phyloP scores from a whole-genome alignment of 92 coral and sea anemone genomes.

The Isaurus tuberculatus region DNA sequence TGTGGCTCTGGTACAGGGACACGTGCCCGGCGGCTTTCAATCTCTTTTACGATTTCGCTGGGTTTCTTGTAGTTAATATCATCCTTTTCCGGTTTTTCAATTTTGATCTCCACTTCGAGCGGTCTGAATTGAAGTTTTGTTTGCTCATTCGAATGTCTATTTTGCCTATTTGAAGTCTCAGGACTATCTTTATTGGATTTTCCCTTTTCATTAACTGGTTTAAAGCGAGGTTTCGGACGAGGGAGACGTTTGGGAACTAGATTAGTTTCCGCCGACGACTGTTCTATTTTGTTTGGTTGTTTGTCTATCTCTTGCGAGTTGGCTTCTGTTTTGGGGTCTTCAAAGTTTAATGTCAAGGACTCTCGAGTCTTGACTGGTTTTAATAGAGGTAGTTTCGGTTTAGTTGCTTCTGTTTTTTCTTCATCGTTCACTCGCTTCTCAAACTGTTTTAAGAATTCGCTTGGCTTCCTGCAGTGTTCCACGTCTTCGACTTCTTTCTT shows the following conservation, averaged over 20 bases:
- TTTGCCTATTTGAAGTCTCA: background rate
- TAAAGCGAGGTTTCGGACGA: constrained; percentile 13
- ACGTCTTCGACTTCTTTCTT: constrained; percentile 1
- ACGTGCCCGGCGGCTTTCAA: constrained; percentile 7
- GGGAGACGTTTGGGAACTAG: constrained; percentile 18
- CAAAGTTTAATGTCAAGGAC: background rate
- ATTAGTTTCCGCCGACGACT: background rate
- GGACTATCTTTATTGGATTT: background rate
- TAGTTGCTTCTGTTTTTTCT: constrained; percentile 37
- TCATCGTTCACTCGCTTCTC: constrained; percentile 52
- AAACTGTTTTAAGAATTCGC: constrained; percentile 73
- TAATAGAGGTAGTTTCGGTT: constrained; percentile 9
- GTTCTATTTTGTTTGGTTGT: background rate
- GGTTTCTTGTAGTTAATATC: constrained; percentile 19
- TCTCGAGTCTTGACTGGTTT: background rate
- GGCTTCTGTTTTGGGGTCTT: background rate
- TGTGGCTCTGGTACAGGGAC: background rate
- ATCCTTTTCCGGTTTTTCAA: background rate
- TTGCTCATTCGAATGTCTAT: background rate
- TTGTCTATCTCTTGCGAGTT: background rate
- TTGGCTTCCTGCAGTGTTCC: constrained; percentile 57
- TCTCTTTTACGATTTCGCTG: constrained; percentile 34
- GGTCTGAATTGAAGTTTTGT: constrained; percentile 19
- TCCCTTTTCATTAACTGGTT: background rate
- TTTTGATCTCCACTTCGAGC: constrained; percentile 14